These are phyloP conservation scores for Ciconia maguari DNA, from an alignment of 2,113 vertebrate species.

Conservation along the genomic window DNA sequence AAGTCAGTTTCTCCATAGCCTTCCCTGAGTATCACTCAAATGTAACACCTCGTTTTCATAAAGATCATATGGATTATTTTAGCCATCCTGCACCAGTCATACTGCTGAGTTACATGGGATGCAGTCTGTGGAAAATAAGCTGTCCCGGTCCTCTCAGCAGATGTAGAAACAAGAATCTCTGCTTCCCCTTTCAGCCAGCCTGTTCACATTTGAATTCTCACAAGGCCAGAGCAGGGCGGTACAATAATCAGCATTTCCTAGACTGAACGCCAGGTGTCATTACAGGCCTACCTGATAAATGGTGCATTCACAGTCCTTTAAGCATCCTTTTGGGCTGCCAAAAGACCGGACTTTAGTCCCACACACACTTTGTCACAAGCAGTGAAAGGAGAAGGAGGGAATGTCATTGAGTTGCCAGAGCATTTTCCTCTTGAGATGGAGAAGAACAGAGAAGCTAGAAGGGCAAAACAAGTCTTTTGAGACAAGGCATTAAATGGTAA, in stretches of 20 bases:
- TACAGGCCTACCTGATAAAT: neutral
- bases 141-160: neutral
- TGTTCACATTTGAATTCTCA: neutral
- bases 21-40: neutral
- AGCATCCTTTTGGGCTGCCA: neutral
- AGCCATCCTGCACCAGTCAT: neutral
- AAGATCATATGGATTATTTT: fast-evolving
- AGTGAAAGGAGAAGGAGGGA: neutral
- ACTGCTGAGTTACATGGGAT: fast-evolving
- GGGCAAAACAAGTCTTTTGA: neutral
- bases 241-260: neutral
- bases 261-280: neutral
- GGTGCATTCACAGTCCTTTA: neutral
- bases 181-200: neutral
- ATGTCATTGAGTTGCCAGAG: neutral
- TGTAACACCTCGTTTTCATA: neutral
- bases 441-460: neutral
- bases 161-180: neutral
- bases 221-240: neutral
- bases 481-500: neutral
- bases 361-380: neutral
- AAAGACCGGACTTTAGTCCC: too few relatives aligned
- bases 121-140: neutral
- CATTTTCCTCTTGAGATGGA: neutral
- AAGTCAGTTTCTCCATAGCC: neutral